Percentiles rank a stretch among this genome's conserved stretches.
These are phyloP conservation scores for Anhinga rufa DNA, from an alignment of 2,113 vertebrate species.

Conservation along the genomic window DNA sequence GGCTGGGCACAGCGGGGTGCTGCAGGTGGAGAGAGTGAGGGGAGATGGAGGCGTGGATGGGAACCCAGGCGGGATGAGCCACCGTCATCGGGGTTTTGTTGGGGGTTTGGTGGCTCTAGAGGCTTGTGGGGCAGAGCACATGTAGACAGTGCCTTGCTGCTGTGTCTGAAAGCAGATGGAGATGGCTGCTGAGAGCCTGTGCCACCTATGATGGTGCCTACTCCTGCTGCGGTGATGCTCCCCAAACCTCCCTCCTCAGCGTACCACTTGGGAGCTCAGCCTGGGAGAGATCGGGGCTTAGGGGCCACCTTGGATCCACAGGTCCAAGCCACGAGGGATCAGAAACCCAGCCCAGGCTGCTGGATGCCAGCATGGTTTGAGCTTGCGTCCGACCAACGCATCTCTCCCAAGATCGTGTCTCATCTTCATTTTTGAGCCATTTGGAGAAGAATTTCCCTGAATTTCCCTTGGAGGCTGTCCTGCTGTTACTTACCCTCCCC, in stretches of 20 bases:
- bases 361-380: neutral
- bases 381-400: accelerated
- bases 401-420: accelerated
- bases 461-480: too few species aligned
- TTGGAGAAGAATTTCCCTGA: neutral
- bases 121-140: neutral
- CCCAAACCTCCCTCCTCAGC: neutral
- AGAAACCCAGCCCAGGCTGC: neutral
- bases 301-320: neutral
- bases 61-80: neutral
- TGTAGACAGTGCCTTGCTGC: neutral
- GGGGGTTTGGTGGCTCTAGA: neutral
- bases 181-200: neutral
- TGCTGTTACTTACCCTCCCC: neutral
- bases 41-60: neutral
- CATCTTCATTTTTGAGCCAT: neutral
- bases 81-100: neutral
- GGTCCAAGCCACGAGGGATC: accelerated
- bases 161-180: neutral
- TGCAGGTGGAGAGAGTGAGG: neutral
- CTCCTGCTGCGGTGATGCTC: neutral
- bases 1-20: neutral
- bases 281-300: neutral
- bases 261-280: neutral
- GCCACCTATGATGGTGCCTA: neutral